phyloP scores from a whole-genome alignment of 2,888 invertebrate species.

The Spodoptera littoralis region DNA sequence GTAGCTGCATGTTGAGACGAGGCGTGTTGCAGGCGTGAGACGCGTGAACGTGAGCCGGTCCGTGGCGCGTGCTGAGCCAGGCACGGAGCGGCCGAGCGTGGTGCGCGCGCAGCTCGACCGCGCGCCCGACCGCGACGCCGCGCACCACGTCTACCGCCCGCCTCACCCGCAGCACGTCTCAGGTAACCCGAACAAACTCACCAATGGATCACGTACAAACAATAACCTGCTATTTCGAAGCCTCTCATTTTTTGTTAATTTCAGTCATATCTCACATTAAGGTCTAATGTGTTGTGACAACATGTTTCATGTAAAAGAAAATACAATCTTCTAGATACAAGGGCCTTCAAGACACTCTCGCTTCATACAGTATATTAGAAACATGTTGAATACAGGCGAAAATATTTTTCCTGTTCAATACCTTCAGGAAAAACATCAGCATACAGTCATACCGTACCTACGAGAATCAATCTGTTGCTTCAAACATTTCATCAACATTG shows the following conservation, averaged over 20 bases:
- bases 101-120: conserved; percentile 86
- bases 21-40: conserved; percentile 78
- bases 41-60: conserved; percentile 72
- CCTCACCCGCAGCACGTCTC: conserved; percentile 82
- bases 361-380: too few species aligned
- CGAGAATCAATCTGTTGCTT: background rate
- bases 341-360: too few species aligned
- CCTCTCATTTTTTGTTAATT: too few species aligned
- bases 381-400: too few species aligned
- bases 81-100: conserved; percentile 84
- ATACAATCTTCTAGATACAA: too few species aligned
- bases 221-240: too few species aligned
- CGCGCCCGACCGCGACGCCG: conserved; percentile 82
- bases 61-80: conserved; percentile 63
- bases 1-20: conserved; percentile 50
- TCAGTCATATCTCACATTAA: too few species aligned
- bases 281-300: too few species aligned
- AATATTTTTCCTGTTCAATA: too few species aligned
- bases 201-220: conserved; percentile 11
- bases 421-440: too few species aligned
- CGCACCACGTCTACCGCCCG: conserved; percentile 80
- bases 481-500: background rate
- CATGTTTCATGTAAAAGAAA: too few species aligned
- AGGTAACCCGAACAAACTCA: conserved; percentile 67
- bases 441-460: too few species aligned